Evolutionary conservation across 2,113 vertebrate species (phyloP), one percentile per base, ranked within the genome.

Genomic region (Pterophyllum scalare): DNA sequence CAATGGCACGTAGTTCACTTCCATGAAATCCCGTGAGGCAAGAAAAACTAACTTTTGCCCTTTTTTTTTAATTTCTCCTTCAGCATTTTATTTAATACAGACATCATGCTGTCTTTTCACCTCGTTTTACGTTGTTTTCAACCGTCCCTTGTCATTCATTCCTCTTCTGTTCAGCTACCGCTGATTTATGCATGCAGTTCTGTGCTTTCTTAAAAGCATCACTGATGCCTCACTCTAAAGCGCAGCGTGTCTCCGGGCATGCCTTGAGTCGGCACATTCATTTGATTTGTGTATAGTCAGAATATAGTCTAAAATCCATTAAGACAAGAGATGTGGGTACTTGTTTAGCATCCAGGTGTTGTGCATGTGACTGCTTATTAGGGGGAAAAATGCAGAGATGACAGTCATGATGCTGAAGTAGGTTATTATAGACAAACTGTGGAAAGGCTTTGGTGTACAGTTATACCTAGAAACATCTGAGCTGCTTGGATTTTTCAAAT

Each of bases 261-360:
- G 82, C 60, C 78, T 61, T 20, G 31, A 79, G 83, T 82, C 22
- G 52, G 67, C 61, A 65, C 46, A 77, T 67, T 87, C 72, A 65
- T 77, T 89, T 84, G 78, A 87, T 91, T 92, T 91, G 85, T 85
- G 62, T 49, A 74, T 31, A 79, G 75, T 83, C 78, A 43, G 75
- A 87, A 57, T 38, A 78, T 35, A 56, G 61, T 84, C 43, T 83
- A 61, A 90, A 80, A 82, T 56, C 57, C 65, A 83, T 88, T 64
- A 87, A 78, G 86, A 75, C 26, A 26, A 77, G 80, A 88, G 56
- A 85, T 70, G 59, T 8, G 81, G 20, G 12, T 40, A 35, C 58
- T 61, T 59, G 46, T 49, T 79, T 84, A 58, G 54, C 70, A 81
- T 80, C 54, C 61, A 79, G 35, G 38, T 80, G 24, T 57, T 14